Evolutionary conservation across 2,888 invertebrate species (phyloP).

Genomic region (Eustalomyia histrio): DNA sequence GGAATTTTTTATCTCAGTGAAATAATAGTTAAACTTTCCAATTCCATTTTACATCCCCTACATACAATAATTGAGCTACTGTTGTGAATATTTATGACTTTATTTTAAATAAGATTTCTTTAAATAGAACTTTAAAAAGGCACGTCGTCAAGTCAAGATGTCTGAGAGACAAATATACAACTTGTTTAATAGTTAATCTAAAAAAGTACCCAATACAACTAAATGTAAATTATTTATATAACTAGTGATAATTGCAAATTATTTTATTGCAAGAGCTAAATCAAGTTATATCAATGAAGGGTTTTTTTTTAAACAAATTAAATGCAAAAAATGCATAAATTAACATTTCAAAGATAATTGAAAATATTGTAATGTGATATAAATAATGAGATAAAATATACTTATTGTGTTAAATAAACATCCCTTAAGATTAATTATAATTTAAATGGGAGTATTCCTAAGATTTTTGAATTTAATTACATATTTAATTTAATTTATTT

Average conservation of each 20-base stretch:
- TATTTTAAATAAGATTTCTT: not conserved
- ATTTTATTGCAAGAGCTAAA: not conserved
- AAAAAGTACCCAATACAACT: not conserved
- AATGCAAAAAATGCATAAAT: conserved; percentile 30
- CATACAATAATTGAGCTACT: too few relatives aligned
- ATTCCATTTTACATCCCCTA: too few relatives aligned
- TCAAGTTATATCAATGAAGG: conserved; percentile 20
- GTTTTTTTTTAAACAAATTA: conserved; percentile 8
- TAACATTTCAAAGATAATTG: conserved; percentile 10
- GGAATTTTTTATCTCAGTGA: too few relatives aligned
- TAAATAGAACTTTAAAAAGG: not conserved
- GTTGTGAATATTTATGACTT: too few relatives aligned
- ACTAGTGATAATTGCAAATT: conserved; percentile 26
- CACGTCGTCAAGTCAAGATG: not conserved
- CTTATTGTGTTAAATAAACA: not conserved
- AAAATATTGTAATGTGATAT: not conserved
- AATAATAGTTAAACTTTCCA: too few relatives aligned
- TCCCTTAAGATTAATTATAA: not conserved
- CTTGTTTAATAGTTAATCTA: not conserved
- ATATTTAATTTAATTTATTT: not conserved
- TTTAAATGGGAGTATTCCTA: not conserved
- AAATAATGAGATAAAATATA: not conserved
- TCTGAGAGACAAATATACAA: not conserved
- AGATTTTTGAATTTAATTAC: not conserved
- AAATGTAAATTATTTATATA: not conserved